Percentiles rank a stretch among this genome's conserved stretches.
These are phyloP conservation scores for Thera obeliscata DNA, from an alignment of 2,888 invertebrate species.

Conservation along the genomic window DNA sequence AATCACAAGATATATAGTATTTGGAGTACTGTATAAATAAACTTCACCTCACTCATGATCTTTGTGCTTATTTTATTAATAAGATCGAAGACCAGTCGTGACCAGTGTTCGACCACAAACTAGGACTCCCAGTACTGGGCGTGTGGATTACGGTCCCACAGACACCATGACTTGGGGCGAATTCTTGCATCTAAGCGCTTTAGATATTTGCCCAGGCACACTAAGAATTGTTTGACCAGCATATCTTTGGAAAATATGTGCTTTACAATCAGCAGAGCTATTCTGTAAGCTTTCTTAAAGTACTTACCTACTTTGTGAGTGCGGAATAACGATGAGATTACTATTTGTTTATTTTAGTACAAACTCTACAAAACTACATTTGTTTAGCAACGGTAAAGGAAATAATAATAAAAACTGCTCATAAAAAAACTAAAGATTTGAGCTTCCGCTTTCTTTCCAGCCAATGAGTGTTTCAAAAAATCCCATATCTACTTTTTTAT, in stretches of 20 bases:
- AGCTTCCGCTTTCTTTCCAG: too few species aligned
- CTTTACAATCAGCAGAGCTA: constrained; percentile 1
- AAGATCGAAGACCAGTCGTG: constrained; percentile 27
- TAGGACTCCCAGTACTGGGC: constrained; percentile 21
- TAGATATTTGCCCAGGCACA: constrained; percentile 20
- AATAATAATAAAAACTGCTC: too few species aligned
- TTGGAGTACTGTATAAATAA: neutral
- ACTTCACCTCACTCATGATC: neutral
- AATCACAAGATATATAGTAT: too few species aligned
- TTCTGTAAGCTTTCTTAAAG: neutral
- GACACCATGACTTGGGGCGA: constrained; percentile 27
- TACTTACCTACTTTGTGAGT: neutral
- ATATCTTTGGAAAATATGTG: constrained; percentile 13
- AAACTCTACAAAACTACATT: too few species aligned
- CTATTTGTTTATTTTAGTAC: neutral
- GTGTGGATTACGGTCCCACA: constrained; percentile 29
- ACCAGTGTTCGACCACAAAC: constrained; percentile 30
- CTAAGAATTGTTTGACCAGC: constrained; percentile 15
- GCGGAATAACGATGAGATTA: neutral
- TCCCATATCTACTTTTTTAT: too few species aligned
- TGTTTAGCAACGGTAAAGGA: too few species aligned
- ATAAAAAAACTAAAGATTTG: too few species aligned
- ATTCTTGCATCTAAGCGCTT: constrained; percentile 23
- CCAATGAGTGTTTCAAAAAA: too few species aligned
- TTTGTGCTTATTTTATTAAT: constrained; percentile 16